A percentile compares a stretch with the other conserved stretches of the same genome.
Evolutionary conservation across 2,888 invertebrate genomes (phyloP).

Genomic region (Amiota mariae): DNA sequence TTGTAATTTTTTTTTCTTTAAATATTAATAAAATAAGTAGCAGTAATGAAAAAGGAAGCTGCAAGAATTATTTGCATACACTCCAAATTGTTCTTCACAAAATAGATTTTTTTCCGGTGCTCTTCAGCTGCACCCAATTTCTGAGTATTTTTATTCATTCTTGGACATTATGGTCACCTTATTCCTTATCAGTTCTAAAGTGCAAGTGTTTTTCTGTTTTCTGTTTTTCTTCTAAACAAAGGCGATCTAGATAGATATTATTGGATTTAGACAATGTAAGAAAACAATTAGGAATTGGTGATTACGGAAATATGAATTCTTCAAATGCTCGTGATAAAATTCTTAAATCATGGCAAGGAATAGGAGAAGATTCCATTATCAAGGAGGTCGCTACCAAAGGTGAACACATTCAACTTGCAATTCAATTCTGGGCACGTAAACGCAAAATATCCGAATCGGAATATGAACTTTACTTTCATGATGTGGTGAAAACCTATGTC

Average conservation of each 20-base stretch:
- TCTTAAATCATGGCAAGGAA: conserved; percentile 68
- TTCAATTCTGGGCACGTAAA: conserved; percentile 68
- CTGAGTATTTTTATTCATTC: too few relatives aligned
- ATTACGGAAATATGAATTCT: conserved; percentile 50
- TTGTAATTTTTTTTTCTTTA: too few relatives aligned
- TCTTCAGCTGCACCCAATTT: too few relatives aligned
- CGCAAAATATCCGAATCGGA: conserved; percentile 56
- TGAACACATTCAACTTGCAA: conserved; percentile 69
- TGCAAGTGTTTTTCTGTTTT: too few relatives aligned
- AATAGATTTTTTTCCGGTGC: too few relatives aligned
- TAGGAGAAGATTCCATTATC: conserved; percentile 69
- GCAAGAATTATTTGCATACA: too few relatives aligned
- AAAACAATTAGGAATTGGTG: too few relatives aligned
- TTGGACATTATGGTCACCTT: too few relatives aligned
- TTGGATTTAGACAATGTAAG: background rate
- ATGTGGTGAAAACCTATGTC: conserved; percentile 70
- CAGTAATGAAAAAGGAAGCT: too few relatives aligned
- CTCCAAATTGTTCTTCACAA: too few relatives aligned
- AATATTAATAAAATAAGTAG: too few relatives aligned
- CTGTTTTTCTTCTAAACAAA: background rate
- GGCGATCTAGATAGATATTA: background rate
- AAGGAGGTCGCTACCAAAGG: conserved; percentile 73
- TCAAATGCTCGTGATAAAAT: conserved; percentile 65
- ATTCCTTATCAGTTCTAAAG: too few relatives aligned
- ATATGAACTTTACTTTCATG: conserved; percentile 66